These are phyloP conservation scores for Tragopan temminckii DNA, from an alignment of 2,797 vertebrate genomes.

Conservation along the genomic window DNA sequence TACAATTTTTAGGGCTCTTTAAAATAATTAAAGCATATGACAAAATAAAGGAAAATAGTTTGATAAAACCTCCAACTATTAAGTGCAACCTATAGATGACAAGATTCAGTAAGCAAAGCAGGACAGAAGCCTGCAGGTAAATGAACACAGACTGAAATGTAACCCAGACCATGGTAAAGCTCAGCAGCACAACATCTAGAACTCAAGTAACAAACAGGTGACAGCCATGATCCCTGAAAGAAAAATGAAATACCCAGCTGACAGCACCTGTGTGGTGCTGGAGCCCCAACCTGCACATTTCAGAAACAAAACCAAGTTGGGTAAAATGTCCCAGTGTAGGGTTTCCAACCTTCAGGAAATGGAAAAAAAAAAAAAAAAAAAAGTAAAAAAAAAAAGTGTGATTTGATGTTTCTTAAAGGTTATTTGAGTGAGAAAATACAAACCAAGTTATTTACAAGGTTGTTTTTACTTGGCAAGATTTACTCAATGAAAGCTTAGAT, in stretches of 20 bases:
- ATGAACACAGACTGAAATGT: constrained; percentile 35
- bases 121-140: constrained; percentile 35
- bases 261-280: not conserved
- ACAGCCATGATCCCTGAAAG: constrained; percentile 71
- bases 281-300: not conserved
- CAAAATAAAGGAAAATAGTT: constrained; percentile 28
- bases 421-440: not conserved
- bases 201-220: constrained; percentile 64
- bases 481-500: not conserved
- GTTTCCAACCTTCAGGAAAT: constrained; percentile 11
- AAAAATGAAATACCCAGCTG: not conserved
- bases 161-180: not conserved
- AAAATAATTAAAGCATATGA: constrained; percentile 54
- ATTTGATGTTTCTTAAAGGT: not conserved
- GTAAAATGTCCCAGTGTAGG: not conserved
- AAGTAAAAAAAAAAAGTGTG: not conserved
- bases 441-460: not conserved
- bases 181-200: constrained; percentile 73
- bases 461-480: constrained; percentile 17
- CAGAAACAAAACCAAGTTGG: not conserved
- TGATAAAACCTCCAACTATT: not conserved
- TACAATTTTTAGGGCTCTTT: constrained; percentile 40
- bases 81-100: constrained; percentile 18
- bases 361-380: not conserved
- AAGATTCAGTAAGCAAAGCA: not conserved